Evolutionary conservation across 1,140 invertebrate genomes (phyloP), one percentile per base, ranked within the genome.

Genomic region (Brachionus rotundiformis): DNA sequence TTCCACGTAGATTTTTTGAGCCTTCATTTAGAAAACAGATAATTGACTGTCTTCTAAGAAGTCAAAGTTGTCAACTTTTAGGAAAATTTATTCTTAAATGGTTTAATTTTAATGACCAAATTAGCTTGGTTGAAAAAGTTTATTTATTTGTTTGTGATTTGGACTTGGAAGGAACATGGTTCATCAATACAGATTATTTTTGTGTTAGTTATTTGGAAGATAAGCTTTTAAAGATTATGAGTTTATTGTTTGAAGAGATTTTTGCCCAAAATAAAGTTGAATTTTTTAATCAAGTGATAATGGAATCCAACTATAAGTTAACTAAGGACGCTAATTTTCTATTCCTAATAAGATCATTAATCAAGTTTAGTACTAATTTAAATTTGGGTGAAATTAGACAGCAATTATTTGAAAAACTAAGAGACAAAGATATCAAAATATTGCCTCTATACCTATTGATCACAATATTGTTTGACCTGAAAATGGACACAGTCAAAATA

Each of bases 61-160:
- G 11, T 25, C 0, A 73, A 44, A 44, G 44, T 73, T 1, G 23
- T 41, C 7, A 44, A 4, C 29, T 73, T 41, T 25, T 73, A 13
- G 10, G 16, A 44, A 73, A 47, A 73, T 73, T 73, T 25, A n/a
- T 44, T 23, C 5, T 13, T 13, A 73, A 73, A 44, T 73, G 68
- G 68, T 1, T 25, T 16, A 3, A 1, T 63, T 63, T 29, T 5
- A 36, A 41, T 33, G 31, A 31, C 16, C 16, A 68, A 68, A 16
- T 8, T 29, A 68, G 31, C 19, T 7, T 25, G 10, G 68, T 23
- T 8, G 16, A 54, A 44, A 27, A 73, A 19, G 11, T 73, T 25
- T 73, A 19, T 44, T 10, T 41, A 44, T 73, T 73, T 73, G 4
- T 44, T 23, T 41, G 23, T 41, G 25, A 27, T 31, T 31, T 73